Conservation (phyloP, 2,797 vertebrate species). For the Scleropages formosus region DNA sequence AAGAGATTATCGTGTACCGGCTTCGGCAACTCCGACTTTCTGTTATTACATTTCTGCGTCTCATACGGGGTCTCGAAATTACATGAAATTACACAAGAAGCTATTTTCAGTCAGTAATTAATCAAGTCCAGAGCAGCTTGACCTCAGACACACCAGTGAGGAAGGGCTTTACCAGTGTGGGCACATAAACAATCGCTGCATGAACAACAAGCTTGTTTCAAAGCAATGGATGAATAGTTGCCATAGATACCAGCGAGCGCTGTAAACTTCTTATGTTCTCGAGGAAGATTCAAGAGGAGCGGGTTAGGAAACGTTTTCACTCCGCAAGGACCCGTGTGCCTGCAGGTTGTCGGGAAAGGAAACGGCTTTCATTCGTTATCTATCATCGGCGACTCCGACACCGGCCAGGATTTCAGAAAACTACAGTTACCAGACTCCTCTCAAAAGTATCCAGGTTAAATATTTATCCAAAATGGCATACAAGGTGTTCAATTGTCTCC, state of each 20-base stretch:
- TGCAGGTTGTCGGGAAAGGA: constrained; percentile 13
- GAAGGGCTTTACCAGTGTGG: constrained; percentile 8
- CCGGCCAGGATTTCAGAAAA: not conserved
- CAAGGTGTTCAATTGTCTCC: not conserved
- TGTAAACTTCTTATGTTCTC: constrained; percentile 21
- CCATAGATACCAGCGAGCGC: constrained; percentile 23
- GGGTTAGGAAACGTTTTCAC: constrained; percentile 3
- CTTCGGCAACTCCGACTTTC: not conserved
- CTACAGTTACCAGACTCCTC: not conserved
- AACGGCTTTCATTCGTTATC: not conserved
- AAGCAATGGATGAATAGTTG: constrained; percentile 17
- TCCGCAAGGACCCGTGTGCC: not conserved
- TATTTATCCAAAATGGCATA: not conserved
- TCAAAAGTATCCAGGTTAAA: not conserved
- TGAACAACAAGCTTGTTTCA: constrained; percentile 12
- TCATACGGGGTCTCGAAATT: constrained; percentile 2
- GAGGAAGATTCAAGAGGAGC: constrained; percentile 15
- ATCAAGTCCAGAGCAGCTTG: constrained; percentile 15
- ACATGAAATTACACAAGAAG: constrained; percentile 14
- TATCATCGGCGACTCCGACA: not conserved
- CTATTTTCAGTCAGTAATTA: constrained; percentile 12
- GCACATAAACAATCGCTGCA: constrained; percentile 17
- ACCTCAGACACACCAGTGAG: constrained; percentile 19
- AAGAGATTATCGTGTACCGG: not conserved
- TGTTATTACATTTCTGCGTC: not conserved